Evolutionary conservation across 2,888 invertebrate genomes (phyloP), one percentile per base, ranked within the genome.

Genomic region (Spialia ferax): DNA sequence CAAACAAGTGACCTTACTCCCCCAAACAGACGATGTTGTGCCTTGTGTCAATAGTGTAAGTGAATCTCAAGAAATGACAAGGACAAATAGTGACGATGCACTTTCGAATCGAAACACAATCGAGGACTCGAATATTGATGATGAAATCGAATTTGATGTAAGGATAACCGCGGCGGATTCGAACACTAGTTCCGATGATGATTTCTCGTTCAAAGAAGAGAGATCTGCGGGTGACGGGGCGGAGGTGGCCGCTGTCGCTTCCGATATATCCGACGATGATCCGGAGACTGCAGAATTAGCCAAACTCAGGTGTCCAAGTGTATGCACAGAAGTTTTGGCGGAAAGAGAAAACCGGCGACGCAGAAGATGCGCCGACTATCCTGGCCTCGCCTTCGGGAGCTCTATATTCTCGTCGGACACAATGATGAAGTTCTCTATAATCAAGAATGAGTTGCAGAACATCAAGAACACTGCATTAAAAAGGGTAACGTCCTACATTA

Each of bases 351-450:
- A 95, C 68, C 94, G 97, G 62, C 95, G 97, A 77, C 95, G 95
- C 77, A 94, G 97, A 78, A 95, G 98, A 88, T 98, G 98, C 89
- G 96, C 98, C 48, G 98, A 98, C 86, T 98, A 98, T 92, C 98
- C 98, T 0, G 98, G 98, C 29, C 91, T 98, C 69, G 98, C 98
- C 1, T 98, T 98, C 85, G 98, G 97, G 62, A 96, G 97, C 77
- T 98, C 98, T 73, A 97, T 98, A 84, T 98, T 98, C 94, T 98
- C 98, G 84, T 98, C 99, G 68, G 99, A 98, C 86, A 99, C 99
- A 10, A 97, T 99, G 96, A 99, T 99, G 97, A 99, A 99, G 94
- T 99, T 99, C 92, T 98, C 97, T 88, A 97, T 99, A 77, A 99
- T 99, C 87, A 96, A 97, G 88, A 99, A 99, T 90, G 99, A 99